Conservation (phyloP, 2,113 vertebrate genomes). For the sheep (Ovis aries) region ARS-UI_Ramb_v3.0 NC_056056.1:17507501-17508000, state of each 20-base stretch:
- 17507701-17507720: background rate
- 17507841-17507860: background rate
- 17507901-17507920: background rate
- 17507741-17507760: background rate
- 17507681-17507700: background rate
- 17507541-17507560: background rate
- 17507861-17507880: background rate
- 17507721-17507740: background rate
- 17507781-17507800: background rate
- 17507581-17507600: background rate
- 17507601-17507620: background rate
- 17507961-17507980: background rate
- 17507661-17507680: background rate
- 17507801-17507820: background rate
- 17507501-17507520: background rate
- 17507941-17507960: background rate
- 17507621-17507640: background rate
- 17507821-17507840: background rate
- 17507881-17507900: background rate
- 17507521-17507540: background rate
- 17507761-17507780: background rate
- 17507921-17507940: background rate
- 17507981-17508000: background rate
- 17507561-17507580: background rate
- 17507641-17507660: background rate